phyloP scores from a whole-genome alignment of 2,797 vertebrate species.

The Intellagama lesueurii region DNA sequence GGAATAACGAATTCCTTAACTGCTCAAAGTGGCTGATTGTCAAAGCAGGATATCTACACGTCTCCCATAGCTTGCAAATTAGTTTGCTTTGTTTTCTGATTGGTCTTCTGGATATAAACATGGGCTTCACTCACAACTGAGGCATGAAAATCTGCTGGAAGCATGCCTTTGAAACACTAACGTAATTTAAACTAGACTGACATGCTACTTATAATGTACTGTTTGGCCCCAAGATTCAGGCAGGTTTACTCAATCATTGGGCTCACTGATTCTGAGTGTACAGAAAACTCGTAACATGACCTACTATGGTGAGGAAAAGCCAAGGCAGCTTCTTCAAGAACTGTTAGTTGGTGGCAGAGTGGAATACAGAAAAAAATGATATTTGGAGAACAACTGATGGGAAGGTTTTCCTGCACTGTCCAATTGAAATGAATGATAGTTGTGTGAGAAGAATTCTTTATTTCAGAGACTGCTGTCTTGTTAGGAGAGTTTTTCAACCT shows the following conservation, averaged over 20 bases:
- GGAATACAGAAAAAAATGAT: neutral
- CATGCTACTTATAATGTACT: too few relatives aligned
- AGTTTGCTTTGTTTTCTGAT: too few relatives aligned
- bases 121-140: too few relatives aligned
- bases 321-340: neutral
- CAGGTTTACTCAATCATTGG: neutral
- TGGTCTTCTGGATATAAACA: too few relatives aligned
- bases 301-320: neutral
- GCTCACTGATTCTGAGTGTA: neutral
- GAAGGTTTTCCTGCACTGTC: neutral
- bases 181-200: too few relatives aligned
- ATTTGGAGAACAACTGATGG: neutral
- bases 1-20: too few relatives aligned
- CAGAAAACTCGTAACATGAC: neutral
- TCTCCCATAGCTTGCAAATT: too few relatives aligned
- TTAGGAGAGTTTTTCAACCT: neutral
- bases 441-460: neutral
- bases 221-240: too few relatives aligned
- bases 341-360: neutral
- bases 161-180: too few relatives aligned
- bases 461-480: neutral
- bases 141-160: too few relatives aligned
- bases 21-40: too few relatives aligned
- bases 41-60: too few relatives aligned
- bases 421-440: neutral